Evolutionary conservation across 2,797 vertebrate genomes (phyloP).

Genomic region (Melanotaenia nigrans): DNA sequence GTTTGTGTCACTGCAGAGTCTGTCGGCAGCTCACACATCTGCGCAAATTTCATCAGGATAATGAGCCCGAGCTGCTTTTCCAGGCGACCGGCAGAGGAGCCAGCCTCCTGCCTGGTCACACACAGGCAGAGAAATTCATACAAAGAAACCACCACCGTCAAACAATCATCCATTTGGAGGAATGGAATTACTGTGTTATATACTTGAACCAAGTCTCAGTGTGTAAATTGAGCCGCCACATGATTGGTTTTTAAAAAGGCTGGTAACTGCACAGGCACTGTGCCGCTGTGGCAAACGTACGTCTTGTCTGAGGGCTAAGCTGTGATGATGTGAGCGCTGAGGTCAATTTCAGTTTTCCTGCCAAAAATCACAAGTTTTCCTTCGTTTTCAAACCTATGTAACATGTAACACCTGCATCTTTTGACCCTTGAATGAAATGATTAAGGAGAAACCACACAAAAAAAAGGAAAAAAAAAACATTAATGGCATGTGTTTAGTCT

Average conservation of each 20-base stretch:
- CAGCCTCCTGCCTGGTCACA: constrained; percentile 38
- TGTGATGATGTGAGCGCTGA: background rate
- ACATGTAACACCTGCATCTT: background rate
- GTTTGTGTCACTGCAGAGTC: constrained; percentile 82
- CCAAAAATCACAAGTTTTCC: background rate
- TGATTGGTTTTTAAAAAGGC: constrained; percentile 60
- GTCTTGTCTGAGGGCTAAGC: background rate
- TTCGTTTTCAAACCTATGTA: background rate
- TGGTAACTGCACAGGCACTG: constrained; percentile 8
- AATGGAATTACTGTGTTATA: constrained; percentile 64
- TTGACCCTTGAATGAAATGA: background rate
- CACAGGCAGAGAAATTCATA: constrained; percentile 9
- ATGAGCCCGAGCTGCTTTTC: constrained; percentile 77
- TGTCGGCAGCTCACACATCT: constrained; percentile 83
- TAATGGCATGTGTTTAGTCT: too few species aligned
- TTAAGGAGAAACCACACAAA: background rate
- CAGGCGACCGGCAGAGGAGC: constrained; percentile 66
- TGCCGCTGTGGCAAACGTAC: background rate
- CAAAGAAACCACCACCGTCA: constrained; percentile 40
- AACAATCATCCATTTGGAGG: constrained; percentile 61
- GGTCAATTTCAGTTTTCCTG: constrained; percentile 10
- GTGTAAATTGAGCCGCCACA: constrained; percentile 46
- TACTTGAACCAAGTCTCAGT: constrained; percentile 59
- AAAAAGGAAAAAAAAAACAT: background rate
- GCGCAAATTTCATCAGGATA: constrained; percentile 84